A percentile compares a stretch with the other conserved stretches of the same genome.
phyloP scores from a whole-genome alignment of 2,888 invertebrate species.

The Diabrotica balteata region DNA sequence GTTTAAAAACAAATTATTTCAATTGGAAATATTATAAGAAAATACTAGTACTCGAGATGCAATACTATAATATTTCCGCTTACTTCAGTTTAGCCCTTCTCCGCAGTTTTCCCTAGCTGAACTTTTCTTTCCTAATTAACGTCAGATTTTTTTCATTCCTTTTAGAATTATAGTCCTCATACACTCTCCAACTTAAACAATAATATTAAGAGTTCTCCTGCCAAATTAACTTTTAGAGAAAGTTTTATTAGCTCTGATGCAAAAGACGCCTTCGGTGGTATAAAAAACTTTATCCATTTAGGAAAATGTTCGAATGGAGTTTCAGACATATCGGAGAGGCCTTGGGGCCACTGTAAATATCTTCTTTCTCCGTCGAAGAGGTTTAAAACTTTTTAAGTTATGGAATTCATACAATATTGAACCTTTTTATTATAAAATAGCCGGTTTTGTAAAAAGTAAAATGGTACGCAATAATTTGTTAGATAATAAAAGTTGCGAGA shows the following conservation, averaged over 20 bases:
- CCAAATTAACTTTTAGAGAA: conserved; percentile 27
- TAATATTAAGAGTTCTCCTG: conserved; percentile 21
- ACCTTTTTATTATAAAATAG: no score
- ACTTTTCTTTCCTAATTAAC: conserved; percentile 3
- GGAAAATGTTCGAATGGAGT: conserved; percentile 20
- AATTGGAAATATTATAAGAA: no score
- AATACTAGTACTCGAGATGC: no score
- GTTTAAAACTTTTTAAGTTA: no score
- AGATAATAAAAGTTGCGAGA: no score
- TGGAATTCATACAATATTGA: no score
- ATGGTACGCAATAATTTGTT: no score
- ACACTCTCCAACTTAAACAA: conserved; percentile 3
- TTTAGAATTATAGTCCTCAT: neutral
- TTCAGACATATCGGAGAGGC: conserved; percentile 33
- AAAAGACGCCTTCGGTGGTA: conserved; percentile 34
- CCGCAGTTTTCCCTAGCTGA: neutral
- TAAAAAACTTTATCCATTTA: conserved; percentile 38
- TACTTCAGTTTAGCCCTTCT: no score
- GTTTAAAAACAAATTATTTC: no score
- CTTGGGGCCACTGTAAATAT: conserved; percentile 29
- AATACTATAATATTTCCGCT: no score
- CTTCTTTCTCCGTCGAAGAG: neutral
- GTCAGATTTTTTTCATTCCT: neutral
- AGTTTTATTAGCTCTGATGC: conserved; percentile 37
- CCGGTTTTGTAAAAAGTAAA: no score